A percentile compares a stretch with the other conserved stretches of the same genome.
These are phyloP conservation scores for Brachyhypopomus occidentalis DNA, from an alignment of 2,113 vertebrate species.

Conservation along the genomic window DNA sequence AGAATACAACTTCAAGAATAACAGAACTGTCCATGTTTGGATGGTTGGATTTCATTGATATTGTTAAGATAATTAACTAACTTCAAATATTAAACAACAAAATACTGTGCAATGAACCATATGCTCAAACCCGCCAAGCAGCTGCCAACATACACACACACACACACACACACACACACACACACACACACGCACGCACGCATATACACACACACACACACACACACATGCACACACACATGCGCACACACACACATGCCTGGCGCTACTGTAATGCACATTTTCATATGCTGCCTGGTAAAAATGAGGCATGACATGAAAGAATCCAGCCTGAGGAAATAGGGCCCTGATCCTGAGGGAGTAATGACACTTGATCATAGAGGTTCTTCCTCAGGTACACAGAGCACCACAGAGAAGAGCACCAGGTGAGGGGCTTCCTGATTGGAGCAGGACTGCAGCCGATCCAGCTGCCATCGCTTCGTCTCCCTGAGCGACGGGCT, in stretches of 20 bases:
- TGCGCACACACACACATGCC: background rate
- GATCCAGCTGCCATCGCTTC: constrained; percentile 32
- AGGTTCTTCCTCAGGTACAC: constrained; percentile 1
- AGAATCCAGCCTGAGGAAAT: background rate
- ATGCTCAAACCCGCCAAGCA: background rate
- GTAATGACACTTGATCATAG: constrained; percentile 38
- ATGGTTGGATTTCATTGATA: background rate
- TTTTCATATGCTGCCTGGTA: background rate
- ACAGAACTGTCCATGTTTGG: background rate
- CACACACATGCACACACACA: background rate
- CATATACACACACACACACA: background rate
- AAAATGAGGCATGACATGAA: background rate
- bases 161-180: too few species aligned
- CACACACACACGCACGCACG: background rate
- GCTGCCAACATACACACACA: background rate
- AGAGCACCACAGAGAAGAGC: constrained; percentile 3
- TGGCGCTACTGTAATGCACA: background rate
- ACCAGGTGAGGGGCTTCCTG: background rate
- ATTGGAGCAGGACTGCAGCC: constrained; percentile 30
- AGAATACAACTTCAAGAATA: background rate
- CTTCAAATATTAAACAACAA: background rate
- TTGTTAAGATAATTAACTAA: background rate
- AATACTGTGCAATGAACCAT: background rate
- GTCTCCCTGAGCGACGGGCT: constrained; percentile 26
- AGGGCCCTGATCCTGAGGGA: background rate